Percentiles rank a stretch among this genome's conserved stretches.
These are phyloP conservation scores for Creontiades dilutus DNA, from an alignment of 2,888 invertebrate genomes.

Conservation along the genomic window DNA sequence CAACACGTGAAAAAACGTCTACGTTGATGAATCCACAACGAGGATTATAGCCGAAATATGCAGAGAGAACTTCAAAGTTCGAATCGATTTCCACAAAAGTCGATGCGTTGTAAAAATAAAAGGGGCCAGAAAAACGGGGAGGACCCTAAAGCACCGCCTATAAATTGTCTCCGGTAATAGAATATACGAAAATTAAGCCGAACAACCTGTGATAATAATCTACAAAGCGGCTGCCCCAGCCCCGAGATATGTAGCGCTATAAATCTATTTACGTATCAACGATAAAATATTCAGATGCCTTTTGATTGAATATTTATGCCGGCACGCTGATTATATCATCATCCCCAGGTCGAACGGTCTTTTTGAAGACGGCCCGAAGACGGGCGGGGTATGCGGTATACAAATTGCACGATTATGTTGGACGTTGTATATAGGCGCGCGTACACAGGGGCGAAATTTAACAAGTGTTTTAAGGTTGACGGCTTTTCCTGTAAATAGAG, in stretches of 20 bases:
- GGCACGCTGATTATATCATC: conserved; percentile 59
- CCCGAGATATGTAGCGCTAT: conserved; percentile 20
- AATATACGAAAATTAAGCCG: conserved; percentile 56
- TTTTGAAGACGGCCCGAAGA: conserved; percentile 6
- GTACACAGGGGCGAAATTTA: conserved; percentile 41
- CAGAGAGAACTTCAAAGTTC: not conserved
- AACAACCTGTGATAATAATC: conserved; percentile 54
- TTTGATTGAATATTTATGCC: conserved; percentile 63
- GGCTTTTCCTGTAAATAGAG: conserved; percentile 6
- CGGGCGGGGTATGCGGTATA: conserved; percentile 2
- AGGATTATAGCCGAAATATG: not conserved
- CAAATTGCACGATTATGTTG: conserved; percentile 38
- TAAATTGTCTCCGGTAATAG: conserved; percentile 46
- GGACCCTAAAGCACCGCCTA: conserved; percentile 16
- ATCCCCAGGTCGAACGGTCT: not conserved
- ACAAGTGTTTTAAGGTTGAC: conserved; percentile 14
- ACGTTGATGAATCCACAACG: too few species aligned
- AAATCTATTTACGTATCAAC: conserved; percentile 60
- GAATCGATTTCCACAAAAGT: not conserved
- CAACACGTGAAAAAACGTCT: too few species aligned
- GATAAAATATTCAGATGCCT: conserved; percentile 58
- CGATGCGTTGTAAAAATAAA: not conserved
- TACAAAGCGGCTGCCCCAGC: conserved; percentile 43
- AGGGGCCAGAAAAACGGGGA: not conserved
- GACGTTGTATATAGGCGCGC: not conserved